Base-by-base conservation (phyloP, 2,888 invertebrate genomes). In the Tribolium freemani region DNA sequence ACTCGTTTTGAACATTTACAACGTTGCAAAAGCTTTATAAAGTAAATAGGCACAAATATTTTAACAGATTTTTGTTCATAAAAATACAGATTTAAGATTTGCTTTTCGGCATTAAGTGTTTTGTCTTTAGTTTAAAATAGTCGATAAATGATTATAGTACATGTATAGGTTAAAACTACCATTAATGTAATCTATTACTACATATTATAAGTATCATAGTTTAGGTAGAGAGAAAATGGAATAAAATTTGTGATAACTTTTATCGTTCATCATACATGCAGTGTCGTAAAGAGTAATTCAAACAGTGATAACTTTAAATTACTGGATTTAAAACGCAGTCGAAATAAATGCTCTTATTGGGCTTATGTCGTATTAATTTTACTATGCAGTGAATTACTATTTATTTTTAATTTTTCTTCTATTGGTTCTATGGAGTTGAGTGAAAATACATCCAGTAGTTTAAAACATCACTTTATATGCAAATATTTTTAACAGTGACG, bases 161-260 rank as follows among this genome's bases (percentile, higher is more conserved):
- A 73, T 61, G 53, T 60, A 70, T 66, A 73, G 69, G 46, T 70
- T 70, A 56, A 70, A 66, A 70, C 70, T 73, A 70, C 61, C 20
- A 10, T 54, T 54, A 69, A 69, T 56, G 51, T 69, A 31, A 44
- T 31, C 58, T 73, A 66, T 10, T 30, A 70, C 66, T 70, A 66
- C 61, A 11, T 66, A 31, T 38, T 26, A 16, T 16, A 38, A 38
- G 58, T 60, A 72, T 64, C 48, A 45, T 45, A 60, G 21, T 46
- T 26, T 38, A 38, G 38, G 38, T 38, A 38, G 5, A 38, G 38
- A 38, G 38, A 38, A 38, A 38, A 38, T 38, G 38, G 38, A 38
- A 38, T 58, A 16, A 44, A 30, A 60, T 6, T 60, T 46, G 46
- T 13, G 46, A 13, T 60, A 60, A 60, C 46, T 60, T 26, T 38